Conservation (phyloP, 2,113 vertebrate genomes). For the Excalfactoria chinensis region DNA sequence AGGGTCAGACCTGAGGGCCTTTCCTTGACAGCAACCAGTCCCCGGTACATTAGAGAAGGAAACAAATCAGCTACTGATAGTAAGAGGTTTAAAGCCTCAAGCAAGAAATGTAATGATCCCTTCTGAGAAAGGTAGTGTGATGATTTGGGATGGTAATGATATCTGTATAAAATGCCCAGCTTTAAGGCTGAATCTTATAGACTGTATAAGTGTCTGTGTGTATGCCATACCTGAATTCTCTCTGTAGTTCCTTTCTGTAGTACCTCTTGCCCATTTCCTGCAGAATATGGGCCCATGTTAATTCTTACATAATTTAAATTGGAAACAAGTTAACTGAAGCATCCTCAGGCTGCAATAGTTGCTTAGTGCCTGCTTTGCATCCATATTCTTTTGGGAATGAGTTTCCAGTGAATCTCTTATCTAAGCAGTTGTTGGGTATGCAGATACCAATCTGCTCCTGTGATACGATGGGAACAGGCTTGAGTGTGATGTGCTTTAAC, state of each 20-base stretch:
- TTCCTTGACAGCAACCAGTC: neutral
- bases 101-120: neutral
- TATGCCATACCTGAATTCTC: neutral
- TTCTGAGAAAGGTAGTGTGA: neutral
- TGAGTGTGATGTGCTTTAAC: conserved; percentile 10
- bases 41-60: neutral
- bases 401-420: neutral
- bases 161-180: neutral
- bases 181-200: neutral
- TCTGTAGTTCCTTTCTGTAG: neutral
- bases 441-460: conserved; percentile 30
- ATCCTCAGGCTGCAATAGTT: neutral
- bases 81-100: neutral
- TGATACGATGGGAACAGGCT: neutral
- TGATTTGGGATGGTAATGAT: neutral
- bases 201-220: neutral
- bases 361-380: conserved; percentile 1
- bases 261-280: neutral
- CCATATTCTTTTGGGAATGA: neutral
- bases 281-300: neutral
- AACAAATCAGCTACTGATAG: neutral
- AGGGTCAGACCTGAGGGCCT: neutral
- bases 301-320: neutral
- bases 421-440: conserved; percentile 7
- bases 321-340: neutral